Evolutionary conservation across 2,113 vertebrate species (phyloP).

Genomic region (Corythornis vintsioides): DNA sequence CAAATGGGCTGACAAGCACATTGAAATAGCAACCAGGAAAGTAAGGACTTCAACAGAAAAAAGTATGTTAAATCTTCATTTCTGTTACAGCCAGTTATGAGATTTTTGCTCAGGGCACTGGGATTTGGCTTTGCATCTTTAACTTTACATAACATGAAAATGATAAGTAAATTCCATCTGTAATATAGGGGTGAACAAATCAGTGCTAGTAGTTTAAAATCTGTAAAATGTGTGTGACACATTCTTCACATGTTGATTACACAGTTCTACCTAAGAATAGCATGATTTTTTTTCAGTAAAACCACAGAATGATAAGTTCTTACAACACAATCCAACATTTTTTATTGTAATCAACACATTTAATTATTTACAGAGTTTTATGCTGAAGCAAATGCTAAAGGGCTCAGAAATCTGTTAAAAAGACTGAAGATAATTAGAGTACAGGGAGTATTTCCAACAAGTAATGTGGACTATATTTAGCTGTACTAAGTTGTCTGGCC

Average conservation of each 20-base stretch:
- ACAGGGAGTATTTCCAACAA: background rate
- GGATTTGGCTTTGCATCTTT: background rate
- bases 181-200: background rate
- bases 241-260: conserved; percentile 7
- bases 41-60: background rate
- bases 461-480: background rate
- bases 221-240: background rate
- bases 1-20: background rate
- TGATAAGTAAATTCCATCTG: background rate
- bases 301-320: conserved; percentile 42
- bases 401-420: conserved; percentile 8
- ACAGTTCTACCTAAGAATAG: conserved; percentile 15
- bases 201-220: background rate
- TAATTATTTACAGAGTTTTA: conserved; percentile 46
- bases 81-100: background rate
- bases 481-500: background rate
- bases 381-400: background rate
- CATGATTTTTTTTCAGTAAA: conserved; percentile 27
- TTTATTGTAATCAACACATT: conserved; percentile 31
- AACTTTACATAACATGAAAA: background rate
- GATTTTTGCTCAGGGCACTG: background rate
- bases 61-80: background rate
- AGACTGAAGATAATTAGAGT: background rate
- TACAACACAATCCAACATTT: background rate
- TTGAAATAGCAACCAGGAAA: background rate